Conservation (phyloP, 30 jellyfish, hydroid and myxozoan species). For the Catostylus mosaicus region DNA sequence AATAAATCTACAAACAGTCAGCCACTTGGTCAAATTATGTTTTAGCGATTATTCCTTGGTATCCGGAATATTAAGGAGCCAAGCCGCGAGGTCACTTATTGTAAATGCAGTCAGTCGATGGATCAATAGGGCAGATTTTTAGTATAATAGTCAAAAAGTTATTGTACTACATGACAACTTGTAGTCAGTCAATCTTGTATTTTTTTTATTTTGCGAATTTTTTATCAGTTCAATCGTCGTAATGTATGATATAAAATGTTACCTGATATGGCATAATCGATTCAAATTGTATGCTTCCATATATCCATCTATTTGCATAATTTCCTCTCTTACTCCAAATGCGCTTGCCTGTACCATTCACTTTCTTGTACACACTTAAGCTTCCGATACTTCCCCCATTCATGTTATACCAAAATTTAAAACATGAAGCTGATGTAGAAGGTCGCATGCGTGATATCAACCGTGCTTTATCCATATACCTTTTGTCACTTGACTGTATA, state of each 20-base stretch:
- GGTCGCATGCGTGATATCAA: not conserved
- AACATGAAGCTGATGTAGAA: not conserved
- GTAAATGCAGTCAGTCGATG: not conserved
- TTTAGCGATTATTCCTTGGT: too few relatives aligned
- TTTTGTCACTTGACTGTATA: not conserved
- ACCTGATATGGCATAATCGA: not conserved
- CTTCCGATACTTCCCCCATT: not conserved
- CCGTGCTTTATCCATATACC: not conserved
- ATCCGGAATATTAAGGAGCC: too few relatives aligned
- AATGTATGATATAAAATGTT: too few relatives aligned
- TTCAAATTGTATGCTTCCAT: not conserved
- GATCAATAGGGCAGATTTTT: not conserved
- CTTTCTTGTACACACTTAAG: not conserved
- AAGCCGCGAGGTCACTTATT: not conserved
- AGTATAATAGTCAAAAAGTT: not conserved
- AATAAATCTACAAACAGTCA: too few relatives aligned
- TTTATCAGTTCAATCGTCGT: not conserved
- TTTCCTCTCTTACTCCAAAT: not conserved
- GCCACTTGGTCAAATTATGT: too few relatives aligned
- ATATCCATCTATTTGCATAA: not conserved
- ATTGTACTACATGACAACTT: not conserved
- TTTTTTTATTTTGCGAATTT: not conserved
- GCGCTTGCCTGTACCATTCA: too few relatives aligned
- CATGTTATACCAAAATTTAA: constrained; percentile 15
- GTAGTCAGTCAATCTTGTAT: not conserved